Evolutionary conservation across 30 jellyfish, hydroid and myxozoan genomes (phyloP).

Genomic region (Aurelia aurita): DNA sequence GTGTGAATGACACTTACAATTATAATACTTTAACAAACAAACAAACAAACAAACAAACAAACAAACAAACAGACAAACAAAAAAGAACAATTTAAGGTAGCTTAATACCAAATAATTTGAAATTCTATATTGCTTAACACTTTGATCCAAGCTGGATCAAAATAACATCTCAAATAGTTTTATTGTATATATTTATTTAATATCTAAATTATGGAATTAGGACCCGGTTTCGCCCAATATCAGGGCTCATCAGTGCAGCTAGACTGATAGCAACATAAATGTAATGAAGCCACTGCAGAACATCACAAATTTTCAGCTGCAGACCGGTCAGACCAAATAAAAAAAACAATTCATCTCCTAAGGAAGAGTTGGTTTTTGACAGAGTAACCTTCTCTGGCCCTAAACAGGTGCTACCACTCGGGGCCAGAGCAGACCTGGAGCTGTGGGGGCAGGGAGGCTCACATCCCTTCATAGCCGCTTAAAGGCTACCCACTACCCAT

Average conservation of each 20-base stretch:
- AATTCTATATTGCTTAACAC: too few species aligned
- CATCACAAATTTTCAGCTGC: not conserved
- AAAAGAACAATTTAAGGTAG: too few species aligned
- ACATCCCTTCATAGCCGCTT: conserved; percentile 24
- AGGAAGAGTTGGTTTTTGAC: conserved; percentile 10
- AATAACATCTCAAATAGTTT: too few species aligned
- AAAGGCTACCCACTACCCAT: conserved; percentile 18
- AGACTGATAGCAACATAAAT: not conserved
- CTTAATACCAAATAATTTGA: too few species aligned
- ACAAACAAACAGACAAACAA: too few species aligned
- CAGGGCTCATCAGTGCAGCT: conserved; percentile 30
- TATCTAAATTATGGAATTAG: too few species aligned
- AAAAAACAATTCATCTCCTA: not conserved
- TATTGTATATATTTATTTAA: too few species aligned
- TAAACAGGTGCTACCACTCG: conserved; percentile 58
- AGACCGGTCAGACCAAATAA: conserved; percentile 21
- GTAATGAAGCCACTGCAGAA: too few species aligned
- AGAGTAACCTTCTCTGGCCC: conserved; percentile 53
- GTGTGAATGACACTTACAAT: too few species aligned
- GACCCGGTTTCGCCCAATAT: conserved; percentile 45
- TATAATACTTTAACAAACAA: too few species aligned
- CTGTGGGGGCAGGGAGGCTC: conserved; percentile 52
- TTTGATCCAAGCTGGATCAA: too few species aligned
- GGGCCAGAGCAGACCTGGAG: conserved; percentile 62
- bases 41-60: too few species aligned